Base-by-base conservation (phyloP, 1,140 invertebrate species). In the Drosophila ficusphila region DNA sequence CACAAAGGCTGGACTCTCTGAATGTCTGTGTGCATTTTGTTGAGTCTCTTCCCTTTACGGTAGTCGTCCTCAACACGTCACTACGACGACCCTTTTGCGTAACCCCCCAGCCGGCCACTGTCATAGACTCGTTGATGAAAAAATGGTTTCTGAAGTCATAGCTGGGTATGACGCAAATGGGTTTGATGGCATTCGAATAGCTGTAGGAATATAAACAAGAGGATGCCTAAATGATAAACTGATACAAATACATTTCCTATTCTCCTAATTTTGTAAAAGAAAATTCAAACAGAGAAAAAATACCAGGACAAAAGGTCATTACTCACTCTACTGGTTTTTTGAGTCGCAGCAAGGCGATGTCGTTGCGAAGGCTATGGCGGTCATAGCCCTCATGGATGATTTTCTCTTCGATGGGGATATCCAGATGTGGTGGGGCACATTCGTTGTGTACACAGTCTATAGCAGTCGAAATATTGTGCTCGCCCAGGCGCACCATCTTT, bases 41-140 rank as follows among this genome's bases (percentile, higher is more conserved):
- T 95, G 94, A 5, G 60, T 42, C 0, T 92, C 25, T n/a, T n/a
- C 36, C 16, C 0, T 88, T 48, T 7, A 42, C 60, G 7, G 41
- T 64, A 4, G n/a, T n/a, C n/a, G 69, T 62, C 2, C 71, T 11
- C 36, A 88, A 69, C 0, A 61, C 38, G 1, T 36, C 85, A 9
- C 94, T 94, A 1, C 14, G n/a, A 8, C 92, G 92, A 73, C 90
- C 91, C 19, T 76, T 92, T 85, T 95, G 94, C 3, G 95, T 96
- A 82, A 93, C 93, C 3, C 96, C 96, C 96, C 96, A 97, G n/a
- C 96, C 96, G 3, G 96, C 95, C 0, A 96, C 95, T 53, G 93
- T 93, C 36, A 96, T 16, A n/a, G n/a, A n/a, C n/a, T n/a, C n/a
- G n/a, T n/a, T n/a, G n/a, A n/a, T n/a, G n/a, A n/a, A n/a, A n/a